Evolutionary conservation across 1,140 invertebrate species (phyloP), one percentile per base, ranked within the genome.

Genomic region (Temnothorax nylanderi): DNA sequence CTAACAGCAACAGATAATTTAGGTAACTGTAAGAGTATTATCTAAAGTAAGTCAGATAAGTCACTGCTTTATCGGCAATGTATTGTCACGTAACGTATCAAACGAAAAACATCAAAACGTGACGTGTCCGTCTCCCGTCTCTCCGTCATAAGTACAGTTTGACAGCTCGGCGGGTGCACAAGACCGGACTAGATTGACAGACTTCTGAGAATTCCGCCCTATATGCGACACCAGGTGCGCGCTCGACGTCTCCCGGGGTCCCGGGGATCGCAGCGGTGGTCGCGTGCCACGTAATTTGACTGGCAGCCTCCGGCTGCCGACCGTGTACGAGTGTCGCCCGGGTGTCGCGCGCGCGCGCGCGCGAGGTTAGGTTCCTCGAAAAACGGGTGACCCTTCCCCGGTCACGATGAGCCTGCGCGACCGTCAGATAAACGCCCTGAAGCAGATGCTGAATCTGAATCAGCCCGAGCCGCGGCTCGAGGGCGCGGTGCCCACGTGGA

Each of bases 401-500:
- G 60, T 47, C 65, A 97, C 97, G 97, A 94, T 96, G 87, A 97
- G 96, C 67, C 94, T 98, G 94, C 95, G 97, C 82, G 97, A 97
- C 91, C 96, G 97, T 87, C 97, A 98, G 96, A 96, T 97, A 92
- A 97, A 96, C 96, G 98, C 98, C 88, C 96, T 99, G 74, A 98
- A 98, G 95, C 98, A 98, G 95, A 99, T 99, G 98, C 95, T 99
- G 69, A 99, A 99, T 96, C 96, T 99, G 75, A 99, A 99, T 95
- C 96, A 97, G 88, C 96, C 97, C 49, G 95, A 97, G 71, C 97
- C 96, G 18, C 99, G 98, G 95, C 95, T 96, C 72, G 95, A 97
- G 49, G 96, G 97, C 41, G 96, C 97, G 60, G 98, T 99, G 95
- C 98, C 98, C 51, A 97, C 98, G 54, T 99, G 99, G 98, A 99